These are phyloP conservation scores for Myzus persicae DNA, from an alignment of 1,140 invertebrate species.

Conservation along the genomic window DNA sequence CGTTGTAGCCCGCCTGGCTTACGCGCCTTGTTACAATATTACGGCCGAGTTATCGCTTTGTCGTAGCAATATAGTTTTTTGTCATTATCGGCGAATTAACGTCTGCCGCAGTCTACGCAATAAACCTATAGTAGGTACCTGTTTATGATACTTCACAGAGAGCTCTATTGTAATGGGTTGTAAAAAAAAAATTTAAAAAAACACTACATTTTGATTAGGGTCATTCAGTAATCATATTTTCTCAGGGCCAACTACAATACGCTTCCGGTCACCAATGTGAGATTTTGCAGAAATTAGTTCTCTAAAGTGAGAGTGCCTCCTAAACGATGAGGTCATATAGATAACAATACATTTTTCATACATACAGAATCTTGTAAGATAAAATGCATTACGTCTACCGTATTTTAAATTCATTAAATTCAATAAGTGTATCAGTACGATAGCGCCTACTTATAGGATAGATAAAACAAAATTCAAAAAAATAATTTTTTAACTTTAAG, in stretches of 20 bases:
- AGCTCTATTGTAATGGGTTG: background rate
- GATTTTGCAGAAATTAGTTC: background rate
- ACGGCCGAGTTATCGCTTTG: background rate
- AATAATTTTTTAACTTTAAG: background rate
- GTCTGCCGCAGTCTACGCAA: background rate
- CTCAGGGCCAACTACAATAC: background rate
- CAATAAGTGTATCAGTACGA: background rate
- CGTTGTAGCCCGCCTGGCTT: background rate
- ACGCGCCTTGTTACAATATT: background rate
- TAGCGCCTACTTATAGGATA: too few species aligned
- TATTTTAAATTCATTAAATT: background rate
- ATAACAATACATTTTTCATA: background rate
- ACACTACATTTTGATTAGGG: background rate
- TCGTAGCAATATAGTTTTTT: background rate
- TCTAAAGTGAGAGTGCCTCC: background rate
- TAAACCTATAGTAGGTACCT: background rate
- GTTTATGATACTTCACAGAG: background rate
- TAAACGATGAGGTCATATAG: background rate
- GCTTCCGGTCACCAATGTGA: constrained; percentile 15
- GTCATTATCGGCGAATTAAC: constrained; percentile 39
- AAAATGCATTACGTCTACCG: background rate
- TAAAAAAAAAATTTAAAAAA: background rate
- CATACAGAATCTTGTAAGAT: background rate
- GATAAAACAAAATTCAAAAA: background rate
- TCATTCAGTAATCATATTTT: background rate